Base-by-base conservation (phyloP, 1,140 invertebrate species). In the Dermatophagoides farinae region DNA sequence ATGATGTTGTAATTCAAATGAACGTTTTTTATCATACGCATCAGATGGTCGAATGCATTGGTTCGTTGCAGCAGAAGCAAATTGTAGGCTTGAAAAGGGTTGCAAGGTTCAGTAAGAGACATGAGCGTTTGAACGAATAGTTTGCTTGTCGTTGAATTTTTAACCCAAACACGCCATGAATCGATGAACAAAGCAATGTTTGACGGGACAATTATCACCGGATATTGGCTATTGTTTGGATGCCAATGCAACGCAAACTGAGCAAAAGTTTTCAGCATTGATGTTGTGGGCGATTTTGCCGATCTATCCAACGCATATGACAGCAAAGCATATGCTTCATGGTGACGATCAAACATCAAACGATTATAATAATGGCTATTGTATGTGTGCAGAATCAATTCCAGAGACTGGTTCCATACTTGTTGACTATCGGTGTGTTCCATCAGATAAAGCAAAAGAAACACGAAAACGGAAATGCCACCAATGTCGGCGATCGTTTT, bases 371-470 rank as follows among this genome's bases (percentile, higher is more conserved):
- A 39, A 44, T 63, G 57, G 16, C 43, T 25, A 6, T 63, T 40
- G 37, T 39, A 60, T 10, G 40, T 23, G 22, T 25, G 37, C 6
- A 63, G 25, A n/a, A 63, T 22, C 16, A 61, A 46, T 23, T 61
- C 50, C 22, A 63, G 4, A 18, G 62, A 25, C 9, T 53, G 22
- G 6, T 62, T 12, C 31, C 54, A 54, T 12, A 61, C n/a, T 16
- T 51, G n/a, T 31, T 43, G 25, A 31, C 57, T 55, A 41, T 37
- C 38, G 16, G 44, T 37, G 11, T 37, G 16, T 37, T 63, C 62
- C 38, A 63, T 31, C 1, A 63, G 46, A 55, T 63, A 52, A 39
- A n/a, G 44, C 20, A 63, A 50, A 10, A 63, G 41, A 41, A 63
- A 63, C 16, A 63, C 16, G n/a, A 60, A 44, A 18, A 50, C 20